Percentiles rank a stretch among this genome's conserved stretches.
phyloP scores from a whole-genome alignment of 2,797 vertebrate species.

The Hyperoplus lanceolatus region DNA sequence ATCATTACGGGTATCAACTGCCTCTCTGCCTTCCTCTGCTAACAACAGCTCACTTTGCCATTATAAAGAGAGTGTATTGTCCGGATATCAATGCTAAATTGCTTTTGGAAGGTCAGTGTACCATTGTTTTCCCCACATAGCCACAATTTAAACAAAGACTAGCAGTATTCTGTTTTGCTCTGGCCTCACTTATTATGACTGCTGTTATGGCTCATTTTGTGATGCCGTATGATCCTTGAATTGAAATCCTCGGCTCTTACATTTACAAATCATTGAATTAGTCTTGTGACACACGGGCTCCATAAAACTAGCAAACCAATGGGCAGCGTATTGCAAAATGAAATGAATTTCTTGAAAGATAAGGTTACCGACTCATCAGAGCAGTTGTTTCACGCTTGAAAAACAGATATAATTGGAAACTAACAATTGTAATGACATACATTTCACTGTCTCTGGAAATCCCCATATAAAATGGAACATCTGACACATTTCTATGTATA shows the following conservation, averaged over 20 bases:
- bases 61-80: neutral
- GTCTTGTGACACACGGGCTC: neutral
- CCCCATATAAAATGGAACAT: neutral
- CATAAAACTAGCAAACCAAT: neutral
- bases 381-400: neutral
- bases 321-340: neutral
- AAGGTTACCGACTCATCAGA: constrained; percentile 11
- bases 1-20: constrained; percentile 25
- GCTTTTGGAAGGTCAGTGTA: neutral
- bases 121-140: neutral
- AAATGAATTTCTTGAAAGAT: neutral
- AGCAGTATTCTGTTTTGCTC: neutral
- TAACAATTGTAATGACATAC: neutral
- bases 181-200: neutral
- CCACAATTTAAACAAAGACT: neutral
- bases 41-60: neutral
- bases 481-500: neutral
- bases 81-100: neutral
- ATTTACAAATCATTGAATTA: neutral
- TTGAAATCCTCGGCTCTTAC: neutral
- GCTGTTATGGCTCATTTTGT: neutral
- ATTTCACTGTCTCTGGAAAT: neutral
- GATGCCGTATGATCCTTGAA: neutral
- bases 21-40: constrained; percentile 4
- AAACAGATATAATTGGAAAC: neutral